These are phyloP conservation scores for Anagyrus pseudococci DNA, from an alignment of 2,888 invertebrate species.

Conservation along the genomic window DNA sequence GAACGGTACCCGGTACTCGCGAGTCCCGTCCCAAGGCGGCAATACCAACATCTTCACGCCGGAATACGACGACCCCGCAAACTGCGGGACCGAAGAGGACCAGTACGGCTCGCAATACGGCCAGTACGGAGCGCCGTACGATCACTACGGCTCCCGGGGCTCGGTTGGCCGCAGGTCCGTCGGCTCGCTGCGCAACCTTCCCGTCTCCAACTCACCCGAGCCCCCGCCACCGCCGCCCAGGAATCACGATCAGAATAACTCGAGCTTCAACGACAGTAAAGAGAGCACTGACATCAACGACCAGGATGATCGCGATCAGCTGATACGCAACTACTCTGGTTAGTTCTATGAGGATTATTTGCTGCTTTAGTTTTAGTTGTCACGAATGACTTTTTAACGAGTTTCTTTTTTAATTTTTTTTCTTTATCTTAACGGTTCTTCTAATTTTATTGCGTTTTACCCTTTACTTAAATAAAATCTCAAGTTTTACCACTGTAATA, in stretches of 20 bases:
- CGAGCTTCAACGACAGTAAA: slow-evolving; percentile 89
- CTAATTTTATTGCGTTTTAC: no score
- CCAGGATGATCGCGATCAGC: slow-evolving; percentile 80
- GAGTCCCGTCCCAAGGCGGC: slow-evolving; percentile 75
- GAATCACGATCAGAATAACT: slow-evolving; percentile 80
- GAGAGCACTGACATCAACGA: slow-evolving; percentile 94
- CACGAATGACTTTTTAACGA: no score
- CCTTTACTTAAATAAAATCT: no score
- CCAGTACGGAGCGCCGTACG: slow-evolving; percentile 84
- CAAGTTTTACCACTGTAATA: no score
- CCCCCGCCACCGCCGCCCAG: slow-evolving; percentile 78
- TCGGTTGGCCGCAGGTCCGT: slow-evolving; percentile 73
- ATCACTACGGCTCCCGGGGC: slow-evolving; percentile 87
- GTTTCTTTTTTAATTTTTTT: no score
- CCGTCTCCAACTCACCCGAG: slow-evolving; percentile 68
- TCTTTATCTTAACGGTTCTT: no score
- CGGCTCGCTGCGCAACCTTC: slow-evolving; percentile 68
- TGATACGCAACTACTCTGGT: slow-evolving; percentile 85
- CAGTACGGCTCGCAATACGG: slow-evolving; percentile 89
- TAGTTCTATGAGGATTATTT: no score
- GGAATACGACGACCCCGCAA: slow-evolving; percentile 92
- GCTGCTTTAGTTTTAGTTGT: no score
- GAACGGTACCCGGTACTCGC: slow-evolving; percentile 77
- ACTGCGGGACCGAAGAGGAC: slow-evolving; percentile 87
- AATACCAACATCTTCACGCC: slow-evolving; percentile 68